These are phyloP conservation scores for Brevipalpus yothersi DNA, from an alignment of 1,140 invertebrate genomes.

Conservation along the genomic window DNA sequence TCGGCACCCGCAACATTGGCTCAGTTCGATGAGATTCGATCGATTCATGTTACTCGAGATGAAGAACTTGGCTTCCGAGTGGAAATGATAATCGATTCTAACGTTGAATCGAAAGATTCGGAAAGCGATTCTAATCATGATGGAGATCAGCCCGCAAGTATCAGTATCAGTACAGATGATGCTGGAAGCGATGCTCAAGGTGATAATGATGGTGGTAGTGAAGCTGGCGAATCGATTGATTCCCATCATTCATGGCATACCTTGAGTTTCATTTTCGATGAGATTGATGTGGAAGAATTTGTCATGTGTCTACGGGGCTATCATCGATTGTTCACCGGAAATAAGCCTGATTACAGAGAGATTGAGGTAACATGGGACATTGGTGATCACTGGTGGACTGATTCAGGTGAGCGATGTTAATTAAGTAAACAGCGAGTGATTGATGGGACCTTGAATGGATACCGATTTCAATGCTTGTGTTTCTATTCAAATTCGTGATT, in stretches of 20 bases:
- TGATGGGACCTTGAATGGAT: too few species aligned
- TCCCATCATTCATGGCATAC: too few species aligned
- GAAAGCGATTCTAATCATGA: slow-evolving; percentile 10
- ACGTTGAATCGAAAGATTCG: slow-evolving; percentile 18
- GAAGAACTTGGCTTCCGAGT: slow-evolving; percentile 25
- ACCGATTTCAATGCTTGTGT: too few species aligned
- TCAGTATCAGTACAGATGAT: too few species aligned
- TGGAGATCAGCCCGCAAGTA: slow-evolving; percentile 4
- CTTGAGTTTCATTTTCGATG: slow-evolving; percentile 40
- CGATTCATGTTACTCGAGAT: slow-evolving; percentile 40
- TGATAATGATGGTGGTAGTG: too few species aligned
- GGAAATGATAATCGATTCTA: slow-evolving; percentile 24
- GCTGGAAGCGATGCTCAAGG: too few species aligned
- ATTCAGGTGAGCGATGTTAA: slow-evolving; percentile 27
- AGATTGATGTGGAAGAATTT: slow-evolving; percentile 55
- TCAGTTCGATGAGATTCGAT: slow-evolving; percentile 46
- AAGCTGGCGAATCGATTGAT: too few species aligned
- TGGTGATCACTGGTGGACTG: slow-evolving; percentile 30
- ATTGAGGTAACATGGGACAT: slow-evolving; percentile 22
- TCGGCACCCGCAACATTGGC: slow-evolving; percentile 49
- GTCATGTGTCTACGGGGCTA: slow-evolving; percentile 55
- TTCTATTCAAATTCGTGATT: not conserved
- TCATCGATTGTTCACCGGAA: slow-evolving; percentile 33
- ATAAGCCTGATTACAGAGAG: slow-evolving; percentile 1
- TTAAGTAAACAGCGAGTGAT: too few species aligned